Conservation (phyloP, 2,888 invertebrate species). For the Coleophora deauratella region DNA sequence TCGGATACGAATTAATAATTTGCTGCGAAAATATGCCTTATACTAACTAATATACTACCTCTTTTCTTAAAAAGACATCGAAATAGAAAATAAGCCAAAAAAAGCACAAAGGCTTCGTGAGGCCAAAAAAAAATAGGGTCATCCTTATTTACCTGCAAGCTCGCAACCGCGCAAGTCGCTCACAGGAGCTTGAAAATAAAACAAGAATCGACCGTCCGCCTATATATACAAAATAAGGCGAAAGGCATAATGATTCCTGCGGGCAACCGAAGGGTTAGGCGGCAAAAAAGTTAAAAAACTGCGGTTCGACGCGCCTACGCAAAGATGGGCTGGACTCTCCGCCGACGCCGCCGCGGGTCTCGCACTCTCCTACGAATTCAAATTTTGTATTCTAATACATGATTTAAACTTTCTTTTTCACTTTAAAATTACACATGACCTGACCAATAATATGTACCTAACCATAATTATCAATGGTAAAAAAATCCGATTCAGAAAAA, state of each 20-base stretch:
- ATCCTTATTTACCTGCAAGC: constrained; percentile 57
- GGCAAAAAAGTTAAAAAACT: constrained; percentile 60
- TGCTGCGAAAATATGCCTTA: no score
- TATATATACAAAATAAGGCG: constrained; percentile 11
- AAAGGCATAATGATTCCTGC: constrained; percentile 5
- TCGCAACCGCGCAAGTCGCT: constrained; percentile 37
- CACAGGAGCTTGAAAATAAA: constrained; percentile 47
- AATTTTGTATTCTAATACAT: no score
- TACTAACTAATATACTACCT: no score
- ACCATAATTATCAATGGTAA: no score
- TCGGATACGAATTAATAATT: no score
- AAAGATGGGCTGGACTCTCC: constrained; percentile 27
- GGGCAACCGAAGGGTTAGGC: constrained; percentile 51
- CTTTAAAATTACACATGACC: no score
- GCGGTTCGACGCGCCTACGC: constrained; percentile 49
- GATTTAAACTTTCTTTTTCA: no score
- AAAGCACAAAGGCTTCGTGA: constrained; percentile 30
- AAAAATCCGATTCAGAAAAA: no score
- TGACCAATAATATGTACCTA: no score
- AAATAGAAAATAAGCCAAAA: constrained; percentile 2
- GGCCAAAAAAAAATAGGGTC: constrained; percentile 45
- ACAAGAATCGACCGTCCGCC: constrained; percentile 27
- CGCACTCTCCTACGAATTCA: no score
- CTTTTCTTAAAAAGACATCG: background rate
- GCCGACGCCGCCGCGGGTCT: constrained; percentile 14